These are phyloP conservation scores for Drosophila seclusa DNA, from an alignment of 2,888 invertebrate genomes.

Conservation along the genomic window DNA sequence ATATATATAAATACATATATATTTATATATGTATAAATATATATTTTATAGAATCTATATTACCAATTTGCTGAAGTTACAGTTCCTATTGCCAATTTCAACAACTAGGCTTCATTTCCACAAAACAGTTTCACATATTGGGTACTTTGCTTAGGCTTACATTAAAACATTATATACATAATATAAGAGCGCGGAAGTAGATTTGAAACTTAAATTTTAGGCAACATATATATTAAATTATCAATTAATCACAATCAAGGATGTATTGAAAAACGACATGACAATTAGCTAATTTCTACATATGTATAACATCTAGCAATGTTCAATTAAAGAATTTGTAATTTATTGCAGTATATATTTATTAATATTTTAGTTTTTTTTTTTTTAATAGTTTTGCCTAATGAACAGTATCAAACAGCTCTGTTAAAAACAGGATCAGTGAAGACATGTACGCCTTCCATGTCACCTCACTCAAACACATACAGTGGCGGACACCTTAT, in stretches of 20 bases:
- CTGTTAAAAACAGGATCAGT: constrained; percentile 24
- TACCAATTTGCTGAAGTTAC: constrained; percentile 57
- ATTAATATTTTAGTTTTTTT: constrained; percentile 32
- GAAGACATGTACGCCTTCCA: constrained; percentile 38
- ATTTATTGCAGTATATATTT: constrained; percentile 48
- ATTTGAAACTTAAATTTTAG: constrained; percentile 55
- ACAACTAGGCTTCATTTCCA: constrained; percentile 65
- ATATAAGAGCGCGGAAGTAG: constrained; percentile 60
- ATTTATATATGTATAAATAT: constrained; percentile 26
- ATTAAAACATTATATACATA: constrained; percentile 73
- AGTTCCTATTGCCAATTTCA: constrained; percentile 42
- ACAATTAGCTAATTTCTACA: constrained; percentile 65
- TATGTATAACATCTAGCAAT: constrained; percentile 41
- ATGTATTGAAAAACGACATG: constrained; percentile 53
- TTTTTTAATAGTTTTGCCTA: constrained; percentile 45
- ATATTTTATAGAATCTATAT: constrained; percentile 33
- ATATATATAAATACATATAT: constrained; percentile 40
- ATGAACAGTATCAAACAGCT: constrained; percentile 42
- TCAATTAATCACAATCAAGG: constrained; percentile 56
- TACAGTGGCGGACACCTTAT: too few relatives aligned
- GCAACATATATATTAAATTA: constrained; percentile 46
- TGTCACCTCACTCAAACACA: constrained; percentile 41
- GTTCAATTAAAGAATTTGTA: constrained; percentile 47
- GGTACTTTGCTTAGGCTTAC: constrained; percentile 39
- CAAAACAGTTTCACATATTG: constrained; percentile 57